phyloP scores from a whole-genome alignment of 2,113 vertebrate genomes.

The Crotalus tigris region DNA sequence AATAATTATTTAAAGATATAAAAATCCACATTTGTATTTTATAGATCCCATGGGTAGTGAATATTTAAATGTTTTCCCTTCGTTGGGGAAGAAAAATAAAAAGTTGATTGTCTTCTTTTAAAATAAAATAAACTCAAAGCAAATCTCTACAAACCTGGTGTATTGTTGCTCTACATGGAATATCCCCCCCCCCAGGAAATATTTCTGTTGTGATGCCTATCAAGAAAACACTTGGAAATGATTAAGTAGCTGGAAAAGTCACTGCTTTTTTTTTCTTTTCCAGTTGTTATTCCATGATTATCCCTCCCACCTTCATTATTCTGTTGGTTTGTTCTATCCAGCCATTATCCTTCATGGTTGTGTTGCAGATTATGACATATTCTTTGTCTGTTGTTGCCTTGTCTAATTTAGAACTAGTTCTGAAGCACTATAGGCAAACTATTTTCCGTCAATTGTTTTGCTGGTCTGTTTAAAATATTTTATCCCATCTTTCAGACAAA shows the following conservation, averaged over 20 bases:
- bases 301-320: neutral
- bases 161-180: neutral
- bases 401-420: neutral
- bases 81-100: neutral
- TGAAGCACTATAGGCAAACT: neutral
- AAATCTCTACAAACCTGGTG: conserved; percentile 5
- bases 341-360: neutral
- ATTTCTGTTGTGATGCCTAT: conserved; percentile 15
- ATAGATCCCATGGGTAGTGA: neutral
- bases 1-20: neutral
- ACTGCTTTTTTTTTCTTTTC: neutral
- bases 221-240: conserved; percentile 7
- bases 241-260: neutral
- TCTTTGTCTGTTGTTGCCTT: neutral
- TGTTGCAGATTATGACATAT: neutral
- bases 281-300: neutral
- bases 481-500: neutral
- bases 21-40: neutral
- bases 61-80: conserved; percentile 9
- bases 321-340: neutral
- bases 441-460: neutral
- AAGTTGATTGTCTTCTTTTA: neutral
- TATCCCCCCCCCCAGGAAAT: neutral
- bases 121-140: neutral
- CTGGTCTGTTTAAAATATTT: neutral